Evolutionary conservation across 2,797 vertebrate genomes (phyloP), one percentile per base, ranked within the genome.

Genomic region (Dermochelys coriacea): DNA sequence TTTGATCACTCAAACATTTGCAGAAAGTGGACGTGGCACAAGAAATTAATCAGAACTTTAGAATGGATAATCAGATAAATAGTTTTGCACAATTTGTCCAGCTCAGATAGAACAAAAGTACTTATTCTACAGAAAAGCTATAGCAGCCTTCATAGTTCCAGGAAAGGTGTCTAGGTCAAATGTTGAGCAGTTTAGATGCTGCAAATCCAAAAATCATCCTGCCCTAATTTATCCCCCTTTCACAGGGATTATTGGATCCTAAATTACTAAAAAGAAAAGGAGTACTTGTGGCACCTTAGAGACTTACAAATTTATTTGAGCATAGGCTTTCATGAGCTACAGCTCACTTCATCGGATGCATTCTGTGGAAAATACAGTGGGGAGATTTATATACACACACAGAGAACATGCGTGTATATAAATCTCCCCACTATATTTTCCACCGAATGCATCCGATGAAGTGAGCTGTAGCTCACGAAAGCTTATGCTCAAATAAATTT

Each of bases 171-270:
- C 18, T 12, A 16, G 47, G 80, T 88, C 74, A 92, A 64, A 31
- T 47, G 45, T 57, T 0, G 2, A 89, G 50, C 49, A 61, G 82
- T 82, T 88, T 78, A 82, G 88, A 16, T 47, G 11, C 82, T 68
- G 78, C 84, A 94, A 94, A 94, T 82, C 86, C 89, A 88, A 51
- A 82, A 25, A 78, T 27, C 23, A 89, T 6, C 47, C 86, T 41
- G 21, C 83, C 91, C 74, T 86, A 86, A 94, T 92, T 93, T 92
- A 57, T 91, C 41, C 85, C 52, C 12, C 84, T 37, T 90, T 52
- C 84, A 90, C 81, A 61, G 0, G 4, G 27, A 6, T 25, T 21
- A 23, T 64, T 80, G 8, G 25, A 47, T 88, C 52, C 77, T 68
- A 64, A 88, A 78, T 87, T 88, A 64, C 14, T 29, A n/a, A n/a